Evolutionary conservation across 1,140 invertebrate species (phyloP).

Genomic region (Lepidotrigona ventralis): DNA sequence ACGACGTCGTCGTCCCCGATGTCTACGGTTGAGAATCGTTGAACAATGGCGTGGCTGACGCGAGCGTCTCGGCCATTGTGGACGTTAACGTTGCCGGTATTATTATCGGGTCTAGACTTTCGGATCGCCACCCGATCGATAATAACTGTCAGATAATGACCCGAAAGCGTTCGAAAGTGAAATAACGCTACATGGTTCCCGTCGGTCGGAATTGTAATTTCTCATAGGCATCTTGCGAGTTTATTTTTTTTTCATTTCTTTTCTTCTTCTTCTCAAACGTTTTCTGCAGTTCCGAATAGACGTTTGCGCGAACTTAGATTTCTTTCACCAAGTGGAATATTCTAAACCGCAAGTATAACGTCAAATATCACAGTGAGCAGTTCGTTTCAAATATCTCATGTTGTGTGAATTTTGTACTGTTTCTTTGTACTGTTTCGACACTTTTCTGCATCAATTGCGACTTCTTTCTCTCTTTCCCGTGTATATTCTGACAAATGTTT

Average conservation of each 20-base stretch:
- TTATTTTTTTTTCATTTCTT: neutral
- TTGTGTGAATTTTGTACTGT: too few species aligned
- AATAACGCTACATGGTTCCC: too few species aligned
- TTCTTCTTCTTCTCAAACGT: too few species aligned
- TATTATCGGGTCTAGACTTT: conserved; percentile 28
- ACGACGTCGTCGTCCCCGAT: neutral
- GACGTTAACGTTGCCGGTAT: conserved; percentile 38
- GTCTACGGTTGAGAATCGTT: conserved; percentile 41
- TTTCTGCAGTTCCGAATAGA: neutral
- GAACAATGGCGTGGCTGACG: conserved; percentile 50
- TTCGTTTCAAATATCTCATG: too few species aligned
- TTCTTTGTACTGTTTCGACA: too few species aligned
- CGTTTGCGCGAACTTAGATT: too few species aligned
- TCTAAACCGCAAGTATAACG: too few species aligned
- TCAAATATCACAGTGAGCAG: too few species aligned
- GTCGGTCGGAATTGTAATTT: neutral
- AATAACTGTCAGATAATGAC: neutral
- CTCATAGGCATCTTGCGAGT: neutral
- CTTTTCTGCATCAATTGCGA: too few species aligned
- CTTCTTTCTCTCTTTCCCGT: too few species aligned
- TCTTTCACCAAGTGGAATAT: too few species aligned
- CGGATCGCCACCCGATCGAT: conserved; percentile 19
- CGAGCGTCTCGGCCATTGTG: conserved; percentile 38
- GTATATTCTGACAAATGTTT: too few species aligned
- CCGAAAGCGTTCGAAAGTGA: neutral